These are phyloP conservation scores for Oscheius sp. DNA, from an alignment of 2,888 invertebrate species.

Conservation along the genomic window DNA sequence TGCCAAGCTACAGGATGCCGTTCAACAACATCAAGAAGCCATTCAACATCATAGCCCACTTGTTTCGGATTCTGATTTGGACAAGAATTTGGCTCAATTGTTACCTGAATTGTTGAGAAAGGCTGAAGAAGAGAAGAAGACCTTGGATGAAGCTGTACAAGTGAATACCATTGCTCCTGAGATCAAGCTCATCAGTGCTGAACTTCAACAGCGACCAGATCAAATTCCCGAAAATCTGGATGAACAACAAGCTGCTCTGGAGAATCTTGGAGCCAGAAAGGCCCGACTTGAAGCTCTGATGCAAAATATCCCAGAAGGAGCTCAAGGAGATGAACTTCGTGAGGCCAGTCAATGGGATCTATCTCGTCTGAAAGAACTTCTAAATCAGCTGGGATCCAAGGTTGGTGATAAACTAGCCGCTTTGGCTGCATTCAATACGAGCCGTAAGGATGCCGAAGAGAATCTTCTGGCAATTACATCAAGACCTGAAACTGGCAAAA, in stretches of 20 bases:
- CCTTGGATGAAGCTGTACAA: constrained; percentile 42
- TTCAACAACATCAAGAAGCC: constrained; percentile 37
- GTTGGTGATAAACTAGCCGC: constrained; percentile 59
- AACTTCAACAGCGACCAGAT: constrained; percentile 43
- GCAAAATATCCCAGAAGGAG: constrained; percentile 41
- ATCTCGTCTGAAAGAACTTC: constrained; percentile 51
- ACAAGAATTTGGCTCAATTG: constrained; percentile 37
- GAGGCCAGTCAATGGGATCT: constrained; percentile 56
- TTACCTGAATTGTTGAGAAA: constrained; percentile 4
- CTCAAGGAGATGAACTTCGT: constrained; percentile 50
- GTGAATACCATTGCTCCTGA: constrained; percentile 49
- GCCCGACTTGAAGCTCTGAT: constrained; percentile 49
- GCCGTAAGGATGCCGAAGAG: constrained; percentile 55
- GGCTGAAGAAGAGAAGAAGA: constrained; percentile 34
- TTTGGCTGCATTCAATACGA: constrained; percentile 55
- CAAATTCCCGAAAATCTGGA: constrained; percentile 43
- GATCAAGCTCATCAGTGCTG: constrained; percentile 44
- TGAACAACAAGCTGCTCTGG: constrained; percentile 51
- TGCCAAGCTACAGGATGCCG: constrained; percentile 34
- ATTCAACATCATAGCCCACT: constrained; percentile 30
- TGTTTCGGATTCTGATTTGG: constrained; percentile 42
- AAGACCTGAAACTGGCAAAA: constrained; percentile 12
- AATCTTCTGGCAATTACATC: constrained; percentile 47
- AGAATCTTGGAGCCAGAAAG: constrained; percentile 49
- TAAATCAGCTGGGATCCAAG: constrained; percentile 49